These are phyloP conservation scores for Drosophila asahinai DNA, from an alignment of 1,140 invertebrate species.

Conservation along the genomic window DNA sequence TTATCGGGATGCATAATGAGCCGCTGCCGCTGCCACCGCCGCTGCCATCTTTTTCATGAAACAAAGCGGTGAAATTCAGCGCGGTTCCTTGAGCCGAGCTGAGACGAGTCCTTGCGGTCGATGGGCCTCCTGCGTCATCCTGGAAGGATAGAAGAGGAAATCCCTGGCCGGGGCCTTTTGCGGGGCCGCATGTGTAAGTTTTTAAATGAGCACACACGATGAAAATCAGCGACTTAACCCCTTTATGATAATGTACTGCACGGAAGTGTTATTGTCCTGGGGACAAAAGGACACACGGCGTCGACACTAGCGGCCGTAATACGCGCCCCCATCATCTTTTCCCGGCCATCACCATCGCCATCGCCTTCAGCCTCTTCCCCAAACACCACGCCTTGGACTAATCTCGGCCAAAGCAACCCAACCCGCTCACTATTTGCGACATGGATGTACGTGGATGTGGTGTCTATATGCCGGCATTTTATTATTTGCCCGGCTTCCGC, in stretches of 20 bases:
- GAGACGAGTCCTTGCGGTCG: conserved; percentile 12
- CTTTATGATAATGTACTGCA: conserved; percentile 84
- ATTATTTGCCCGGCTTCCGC: conserved; percentile 49
- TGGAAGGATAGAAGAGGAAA: conserved; percentile 1
- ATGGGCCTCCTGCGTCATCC: conserved; percentile 17
- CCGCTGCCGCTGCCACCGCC: conserved; percentile 74
- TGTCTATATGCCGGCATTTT: conserved; percentile 41
- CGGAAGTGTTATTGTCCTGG: conserved; percentile 83
- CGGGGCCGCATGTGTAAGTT: conserved; percentile 58
- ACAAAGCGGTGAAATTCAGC: conserved; percentile 83
- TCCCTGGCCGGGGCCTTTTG: conserved; percentile 37
- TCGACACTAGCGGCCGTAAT: conserved; percentile 72
- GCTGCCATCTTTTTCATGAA: conserved; percentile 76
- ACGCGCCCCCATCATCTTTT: conserved; percentile 28
- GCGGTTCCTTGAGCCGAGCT: conserved; percentile 64
- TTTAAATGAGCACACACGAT: conserved; percentile 82
- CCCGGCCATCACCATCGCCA: conserved; percentile 7
- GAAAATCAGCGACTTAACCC: conserved; percentile 84
- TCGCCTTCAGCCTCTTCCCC: conserved; percentile 6
- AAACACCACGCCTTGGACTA: not conserved
- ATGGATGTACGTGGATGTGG: conserved; percentile 25
- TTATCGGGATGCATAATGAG: conserved; percentile 81
- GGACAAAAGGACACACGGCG: conserved; percentile 78
- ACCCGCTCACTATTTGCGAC: conserved; percentile 39
- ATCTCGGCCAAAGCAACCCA: conserved; percentile 18